Conservation (phyloP, 2,797 vertebrate species). For the Denticeps clupeoides region DNA sequence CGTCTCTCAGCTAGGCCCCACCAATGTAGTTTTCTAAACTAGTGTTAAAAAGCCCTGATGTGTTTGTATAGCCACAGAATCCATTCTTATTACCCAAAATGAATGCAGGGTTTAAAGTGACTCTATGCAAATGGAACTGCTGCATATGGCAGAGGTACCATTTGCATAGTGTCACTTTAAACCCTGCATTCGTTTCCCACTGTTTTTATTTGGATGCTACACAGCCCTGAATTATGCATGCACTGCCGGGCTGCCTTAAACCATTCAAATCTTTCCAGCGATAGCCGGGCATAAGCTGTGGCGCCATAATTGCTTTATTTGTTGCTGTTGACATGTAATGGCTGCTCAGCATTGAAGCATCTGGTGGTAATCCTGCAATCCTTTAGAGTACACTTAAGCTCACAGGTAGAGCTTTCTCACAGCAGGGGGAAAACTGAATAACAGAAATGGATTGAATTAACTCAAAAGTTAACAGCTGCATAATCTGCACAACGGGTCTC, state of each 20-base stretch:
- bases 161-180: no score
- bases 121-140: no score
- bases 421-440: conserved; percentile 27
- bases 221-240: no score
- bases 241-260: neutral
- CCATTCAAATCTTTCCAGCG: neutral
- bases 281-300: neutral
- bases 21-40: no score
- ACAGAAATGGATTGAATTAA: conserved; percentile 58
- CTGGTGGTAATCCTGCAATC: conserved; percentile 44
- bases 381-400: conserved; percentile 41
- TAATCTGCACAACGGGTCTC: conserved; percentile 63
- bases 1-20: no score
- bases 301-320: conserved; percentile 16
- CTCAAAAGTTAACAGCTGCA: conserved; percentile 70
- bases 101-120: no score
- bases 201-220: no score
- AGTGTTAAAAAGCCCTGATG: no score
- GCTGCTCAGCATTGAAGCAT: conserved; percentile 39
- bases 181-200: no score
- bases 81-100: no score
- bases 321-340: neutral
- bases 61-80: no score
- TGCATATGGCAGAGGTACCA: no score
- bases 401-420: conserved; percentile 22